phyloP scores from a whole-genome alignment of 2,113 vertebrate genomes.

The Nansenia antarctica region DNA sequence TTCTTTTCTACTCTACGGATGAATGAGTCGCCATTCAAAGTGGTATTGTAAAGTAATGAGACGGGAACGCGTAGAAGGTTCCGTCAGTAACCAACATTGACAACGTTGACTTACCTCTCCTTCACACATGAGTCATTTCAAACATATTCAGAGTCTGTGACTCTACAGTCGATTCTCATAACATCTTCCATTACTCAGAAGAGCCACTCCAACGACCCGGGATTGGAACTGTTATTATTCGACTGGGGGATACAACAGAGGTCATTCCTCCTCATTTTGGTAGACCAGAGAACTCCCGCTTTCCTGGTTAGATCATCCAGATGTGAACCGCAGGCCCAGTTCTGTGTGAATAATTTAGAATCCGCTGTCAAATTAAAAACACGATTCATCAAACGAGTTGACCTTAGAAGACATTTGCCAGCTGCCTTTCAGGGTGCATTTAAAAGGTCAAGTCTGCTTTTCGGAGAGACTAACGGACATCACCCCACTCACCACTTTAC shows the following conservation, averaged over 20 bases:
- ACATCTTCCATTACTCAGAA: neutral
- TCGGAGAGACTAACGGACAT: neutral
- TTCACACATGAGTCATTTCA: neutral
- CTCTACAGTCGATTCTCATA: neutral
- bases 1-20: neutral
- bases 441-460: conserved; percentile 20
- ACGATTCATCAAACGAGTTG: conserved; percentile 30
- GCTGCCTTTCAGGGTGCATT: conserved; percentile 13
- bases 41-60: neutral
- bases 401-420: conserved; percentile 40
- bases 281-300: neutral
- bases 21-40: neutral
- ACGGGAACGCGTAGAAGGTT: neutral
- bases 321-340: too few relatives aligned
- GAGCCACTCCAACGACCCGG: neutral
- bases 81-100: neutral
- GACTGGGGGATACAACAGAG: neutral
- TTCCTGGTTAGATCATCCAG: too few relatives aligned
- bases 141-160: neutral
- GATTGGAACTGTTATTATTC: neutral
- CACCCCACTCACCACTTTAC: too few relatives aligned
- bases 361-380: conserved; percentile 27
- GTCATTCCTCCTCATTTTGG: neutral
- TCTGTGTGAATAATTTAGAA: neutral
- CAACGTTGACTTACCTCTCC: neutral